Evolutionary conservation across 2,888 invertebrate genomes (phyloP).

Genomic region (Fragum sueziense): DNA sequence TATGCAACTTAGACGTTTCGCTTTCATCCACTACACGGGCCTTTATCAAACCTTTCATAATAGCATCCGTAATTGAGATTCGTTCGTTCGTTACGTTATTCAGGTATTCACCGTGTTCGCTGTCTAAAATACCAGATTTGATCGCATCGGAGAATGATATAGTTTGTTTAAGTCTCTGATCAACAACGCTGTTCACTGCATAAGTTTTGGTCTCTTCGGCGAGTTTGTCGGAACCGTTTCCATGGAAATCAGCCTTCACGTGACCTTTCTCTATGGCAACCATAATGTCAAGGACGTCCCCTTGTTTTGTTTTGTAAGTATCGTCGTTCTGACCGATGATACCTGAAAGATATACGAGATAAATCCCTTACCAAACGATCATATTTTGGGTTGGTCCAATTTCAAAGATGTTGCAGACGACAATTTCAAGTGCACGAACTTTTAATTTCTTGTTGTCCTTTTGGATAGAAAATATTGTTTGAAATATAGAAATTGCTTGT

Average conservation of each 20-base stretch:
- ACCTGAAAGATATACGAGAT: slow-evolving; percentile 39
- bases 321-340: slow-evolving; percentile 67
- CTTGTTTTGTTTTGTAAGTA: slow-evolving; percentile 69
- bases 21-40: slow-evolving; percentile 76
- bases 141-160: slow-evolving; percentile 74
- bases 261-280: slow-evolving; percentile 77
- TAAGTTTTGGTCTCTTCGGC: slow-evolving; percentile 77
- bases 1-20: slow-evolving; percentile 72
- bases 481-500: too few relatives aligned
- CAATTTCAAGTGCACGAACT: too few relatives aligned
- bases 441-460: too few relatives aligned
- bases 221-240: slow-evolving; percentile 48
- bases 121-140: slow-evolving; percentile 71
- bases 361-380: too few relatives aligned
- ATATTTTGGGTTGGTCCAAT: too few relatives aligned
- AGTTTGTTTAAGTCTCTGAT: slow-evolving; percentile 70
- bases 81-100: slow-evolving; percentile 76
- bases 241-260: slow-evolving; percentile 74
- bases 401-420: too few relatives aligned
- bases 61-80: slow-evolving; percentile 79
- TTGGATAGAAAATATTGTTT: too few relatives aligned
- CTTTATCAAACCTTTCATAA: slow-evolving; percentile 81
- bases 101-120: slow-evolving; percentile 76
- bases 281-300: slow-evolving; percentile 68
- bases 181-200: slow-evolving; percentile 79